A percentile compares a stretch with the other conserved stretches of the same genome.
Conservation (phyloP, 2,797 vertebrate species). For the Oreochromis grahami region DNA sequence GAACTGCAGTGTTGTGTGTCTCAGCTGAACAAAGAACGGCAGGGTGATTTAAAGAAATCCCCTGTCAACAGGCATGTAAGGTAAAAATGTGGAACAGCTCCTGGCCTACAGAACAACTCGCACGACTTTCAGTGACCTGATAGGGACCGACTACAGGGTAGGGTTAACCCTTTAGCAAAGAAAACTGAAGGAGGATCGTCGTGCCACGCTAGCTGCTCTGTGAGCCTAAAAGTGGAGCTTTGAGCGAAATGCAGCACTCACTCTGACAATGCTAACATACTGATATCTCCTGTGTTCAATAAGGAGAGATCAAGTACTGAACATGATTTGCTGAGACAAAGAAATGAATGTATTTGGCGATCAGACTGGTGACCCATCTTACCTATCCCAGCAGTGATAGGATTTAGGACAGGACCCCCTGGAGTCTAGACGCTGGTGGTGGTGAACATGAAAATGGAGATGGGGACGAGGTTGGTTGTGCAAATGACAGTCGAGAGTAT, state of each 20-base stretch:
- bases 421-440: not conserved
- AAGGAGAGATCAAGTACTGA: not conserved
- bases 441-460: not conserved
- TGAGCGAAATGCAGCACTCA: not conserved
- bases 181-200: not conserved
- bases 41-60: no score
- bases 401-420: not conserved
- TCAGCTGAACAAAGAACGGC: no score
- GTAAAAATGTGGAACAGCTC: not conserved
- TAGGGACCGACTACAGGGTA: not conserved
- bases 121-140: not conserved
- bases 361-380: not conserved
- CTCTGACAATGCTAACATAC: not conserved
- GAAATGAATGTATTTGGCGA: not conserved
- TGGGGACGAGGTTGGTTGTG: not conserved
- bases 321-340: not conserved
- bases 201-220: not conserved
- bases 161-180: not conserved
- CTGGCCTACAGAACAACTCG: not conserved
- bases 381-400: not conserved
- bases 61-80: not conserved
- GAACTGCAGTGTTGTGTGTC: no score
- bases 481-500: not conserved
- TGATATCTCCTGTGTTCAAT: not conserved
- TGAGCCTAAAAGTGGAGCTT: not conserved